Evolutionary conservation across 2,888 invertebrate species (phyloP).

Genomic region (Leptopilina myrica): DNA sequence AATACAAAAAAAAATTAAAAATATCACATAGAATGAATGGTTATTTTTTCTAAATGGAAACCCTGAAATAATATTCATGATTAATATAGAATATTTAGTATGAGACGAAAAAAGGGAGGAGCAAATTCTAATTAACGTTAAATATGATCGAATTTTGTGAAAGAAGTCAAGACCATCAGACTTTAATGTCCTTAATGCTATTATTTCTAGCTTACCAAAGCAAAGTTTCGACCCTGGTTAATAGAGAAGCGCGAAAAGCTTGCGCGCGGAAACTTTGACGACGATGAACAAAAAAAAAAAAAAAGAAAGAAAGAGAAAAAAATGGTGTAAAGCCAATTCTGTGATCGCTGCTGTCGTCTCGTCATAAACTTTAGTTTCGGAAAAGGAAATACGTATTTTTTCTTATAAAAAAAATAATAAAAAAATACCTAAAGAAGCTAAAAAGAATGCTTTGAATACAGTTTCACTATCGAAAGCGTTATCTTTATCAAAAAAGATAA

Average conservation of each 20-base stretch:
- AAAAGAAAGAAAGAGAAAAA: slow-evolving; percentile 1
- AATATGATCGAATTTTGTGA: background rate
- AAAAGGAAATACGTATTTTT: no score
- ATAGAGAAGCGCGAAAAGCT: slow-evolving; percentile 12
- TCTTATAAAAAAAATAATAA: no score
- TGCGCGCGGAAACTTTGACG: slow-evolving; percentile 4
- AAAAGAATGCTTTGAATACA: no score
- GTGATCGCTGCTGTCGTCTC: background rate
- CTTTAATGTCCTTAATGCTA: background rate
- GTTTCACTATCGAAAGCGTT: no score
- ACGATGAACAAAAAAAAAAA: slow-evolving; percentile 3
- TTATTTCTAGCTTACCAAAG: slow-evolving; percentile 27
- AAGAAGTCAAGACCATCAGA: background rate
- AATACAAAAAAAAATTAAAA: no score
- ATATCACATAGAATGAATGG: no score
- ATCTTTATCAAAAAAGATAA: no score
- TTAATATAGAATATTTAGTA: no score
- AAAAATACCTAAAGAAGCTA: no score
- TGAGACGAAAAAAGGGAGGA: background rate
- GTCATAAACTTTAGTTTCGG: no score
- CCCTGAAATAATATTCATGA: no score
- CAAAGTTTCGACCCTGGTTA: background rate
- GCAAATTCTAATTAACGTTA: slow-evolving; percentile 12
- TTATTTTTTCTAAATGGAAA: no score
- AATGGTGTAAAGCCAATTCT: background rate